Percentiles rank a stretch among this genome's conserved stretches.
Evolutionary conservation across 2,888 invertebrate genomes (phyloP).

Genomic region (Nomada fabriciana): DNA sequence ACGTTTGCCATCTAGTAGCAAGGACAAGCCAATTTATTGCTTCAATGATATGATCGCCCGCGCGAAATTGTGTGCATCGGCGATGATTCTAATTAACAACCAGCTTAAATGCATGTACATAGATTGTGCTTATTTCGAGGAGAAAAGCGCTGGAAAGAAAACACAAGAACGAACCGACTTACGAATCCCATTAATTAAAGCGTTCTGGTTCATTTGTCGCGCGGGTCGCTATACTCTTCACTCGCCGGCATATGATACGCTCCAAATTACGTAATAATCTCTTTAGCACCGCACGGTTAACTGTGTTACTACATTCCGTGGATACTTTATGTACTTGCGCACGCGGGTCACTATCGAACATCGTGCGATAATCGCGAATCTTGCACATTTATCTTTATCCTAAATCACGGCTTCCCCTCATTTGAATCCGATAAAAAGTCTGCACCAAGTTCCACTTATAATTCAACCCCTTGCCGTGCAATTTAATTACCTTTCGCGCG

Average conservation of each 20-base stretch:
- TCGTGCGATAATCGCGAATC: not conserved
- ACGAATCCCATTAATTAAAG: conserved; percentile 34
- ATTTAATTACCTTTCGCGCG: too few species aligned
- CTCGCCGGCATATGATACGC: conserved; percentile 11
- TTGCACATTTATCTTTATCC: too few species aligned
- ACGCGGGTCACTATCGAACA: not conserved
- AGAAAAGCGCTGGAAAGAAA: not conserved
- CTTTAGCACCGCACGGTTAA: conserved; percentile 1
- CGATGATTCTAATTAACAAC: conserved; percentile 72
- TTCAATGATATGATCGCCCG: conserved; percentile 69
- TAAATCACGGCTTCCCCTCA: not conserved
- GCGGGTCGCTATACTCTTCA: conserved; percentile 7
- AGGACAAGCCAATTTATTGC: conserved; percentile 73
- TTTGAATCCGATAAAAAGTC: too few species aligned
- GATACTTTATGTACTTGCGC: conserved; percentile 26
- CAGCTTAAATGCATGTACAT: conserved; percentile 59
- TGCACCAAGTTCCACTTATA: not conserved
- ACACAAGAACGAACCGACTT: not conserved
- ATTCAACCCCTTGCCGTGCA: not conserved
- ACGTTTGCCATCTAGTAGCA: conserved; percentile 63
- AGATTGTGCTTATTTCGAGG: conserved; percentile 69
- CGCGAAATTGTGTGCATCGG: conserved; percentile 56
- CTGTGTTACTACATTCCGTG: not conserved
- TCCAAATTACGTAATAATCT: conserved; percentile 38
- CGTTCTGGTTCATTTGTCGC: conserved; percentile 35